Evolutionary conservation across 1,140 invertebrate genomes (phyloP).

Genomic region (fruit fly (Drosophila melanogaster)): DNA sequence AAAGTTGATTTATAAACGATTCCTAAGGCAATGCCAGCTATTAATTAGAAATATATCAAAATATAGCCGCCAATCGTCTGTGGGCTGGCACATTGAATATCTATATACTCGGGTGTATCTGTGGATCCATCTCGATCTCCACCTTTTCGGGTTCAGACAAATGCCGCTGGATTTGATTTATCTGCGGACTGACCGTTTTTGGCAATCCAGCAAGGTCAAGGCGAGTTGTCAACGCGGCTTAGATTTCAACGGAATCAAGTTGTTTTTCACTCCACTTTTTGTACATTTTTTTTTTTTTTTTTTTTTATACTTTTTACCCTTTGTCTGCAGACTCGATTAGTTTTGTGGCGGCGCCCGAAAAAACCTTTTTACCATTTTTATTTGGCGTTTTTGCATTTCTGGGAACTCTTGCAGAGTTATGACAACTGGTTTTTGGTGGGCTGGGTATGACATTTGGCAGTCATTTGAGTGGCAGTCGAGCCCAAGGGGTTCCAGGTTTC

Average conservation of each 20-base stretch:
- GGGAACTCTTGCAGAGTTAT: constrained; percentile 65
- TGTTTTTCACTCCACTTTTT: constrained; percentile 19
- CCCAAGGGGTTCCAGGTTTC: constrained; percentile 63
- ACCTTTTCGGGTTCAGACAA: constrained; percentile 42
- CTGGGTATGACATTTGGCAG: constrained; percentile 40
- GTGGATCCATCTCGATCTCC: constrained; percentile 28
- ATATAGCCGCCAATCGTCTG: constrained; percentile 45
- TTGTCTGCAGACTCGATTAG: constrained; percentile 76
- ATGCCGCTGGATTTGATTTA: constrained; percentile 61
- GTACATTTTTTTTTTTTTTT: constrained; percentile 6
- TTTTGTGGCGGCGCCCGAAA: constrained; percentile 50
- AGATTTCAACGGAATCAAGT: constrained; percentile 70
- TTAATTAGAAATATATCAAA: constrained; percentile 79
- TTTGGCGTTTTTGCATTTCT: constrained; percentile 64
- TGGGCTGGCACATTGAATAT: constrained; percentile 22
- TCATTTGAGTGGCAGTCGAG: constrained; percentile 48
- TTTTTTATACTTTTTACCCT: constrained; percentile 7
- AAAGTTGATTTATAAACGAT: constrained; percentile 56
- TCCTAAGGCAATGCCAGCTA: constrained; percentile 47
- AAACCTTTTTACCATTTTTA: constrained; percentile 51
- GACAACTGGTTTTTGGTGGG: constrained; percentile 55
- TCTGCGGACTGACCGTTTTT: constrained; percentile 70
- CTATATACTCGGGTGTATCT: constrained; percentile 1
- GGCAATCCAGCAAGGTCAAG: constrained; percentile 72
- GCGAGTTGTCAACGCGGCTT: constrained; percentile 73